These are phyloP conservation scores for Spodoptera picta DNA, from an alignment of 2,888 invertebrate species.

Conservation along the genomic window DNA sequence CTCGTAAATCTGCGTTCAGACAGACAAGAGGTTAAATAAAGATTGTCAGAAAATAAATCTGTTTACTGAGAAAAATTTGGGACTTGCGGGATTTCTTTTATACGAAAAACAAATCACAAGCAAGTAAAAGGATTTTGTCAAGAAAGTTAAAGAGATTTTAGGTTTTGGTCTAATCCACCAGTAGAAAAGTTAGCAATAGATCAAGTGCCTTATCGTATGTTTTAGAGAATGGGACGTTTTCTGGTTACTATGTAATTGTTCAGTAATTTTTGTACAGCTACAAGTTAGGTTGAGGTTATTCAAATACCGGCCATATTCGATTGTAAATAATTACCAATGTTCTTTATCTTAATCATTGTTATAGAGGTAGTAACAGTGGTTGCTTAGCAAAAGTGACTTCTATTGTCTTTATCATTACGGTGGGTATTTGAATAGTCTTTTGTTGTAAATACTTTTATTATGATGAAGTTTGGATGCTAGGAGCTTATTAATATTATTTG, in stretches of 20 bases:
- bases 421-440: neutral
- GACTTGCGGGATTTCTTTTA: no score
- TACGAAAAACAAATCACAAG: no score
- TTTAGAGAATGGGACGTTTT: conserved; percentile 6
- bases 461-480: neutral
- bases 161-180: neutral
- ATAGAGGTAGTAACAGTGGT: neutral
- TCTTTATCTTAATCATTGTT: neutral
- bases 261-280: conserved; percentile 4
- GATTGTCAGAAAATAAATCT: no score
- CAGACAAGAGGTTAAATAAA: no score
- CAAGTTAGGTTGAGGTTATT: neutral
- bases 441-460: conserved; percentile 30
- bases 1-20: no score
- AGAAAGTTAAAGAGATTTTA: no score
- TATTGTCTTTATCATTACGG: neutral
- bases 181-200: conserved; percentile 3
- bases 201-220: conserved; percentile 10
- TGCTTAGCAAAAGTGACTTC: neutral
- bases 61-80: no score
- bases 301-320: neutral
- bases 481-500: no score
- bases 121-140: no score
- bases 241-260: conserved; percentile 14
- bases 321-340: no score